Evolutionary conservation across 2,888 invertebrate species (phyloP).

Genomic region (Hirtodrosophila histrioides): DNA sequence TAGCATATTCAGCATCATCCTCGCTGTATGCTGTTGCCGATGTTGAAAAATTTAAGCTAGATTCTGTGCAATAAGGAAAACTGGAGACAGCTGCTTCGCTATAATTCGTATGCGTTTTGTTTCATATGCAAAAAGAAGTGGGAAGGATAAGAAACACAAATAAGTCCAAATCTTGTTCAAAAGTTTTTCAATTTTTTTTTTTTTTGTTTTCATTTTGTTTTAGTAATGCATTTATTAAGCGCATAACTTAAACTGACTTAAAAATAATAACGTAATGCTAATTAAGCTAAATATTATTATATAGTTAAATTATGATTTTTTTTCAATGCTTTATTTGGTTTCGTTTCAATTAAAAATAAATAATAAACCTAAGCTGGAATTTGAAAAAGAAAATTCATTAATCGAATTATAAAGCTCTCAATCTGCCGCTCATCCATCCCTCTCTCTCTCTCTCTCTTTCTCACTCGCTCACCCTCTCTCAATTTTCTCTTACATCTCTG

Average conservation of each 20-base stretch:
- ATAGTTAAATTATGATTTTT: slow-evolving; percentile 30
- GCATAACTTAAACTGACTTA: slow-evolving; percentile 70
- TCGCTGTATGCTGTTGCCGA: slow-evolving; percentile 87
- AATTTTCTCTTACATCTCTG: slow-evolving; percentile 24
- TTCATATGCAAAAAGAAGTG: slow-evolving; percentile 77
- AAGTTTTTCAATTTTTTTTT: slow-evolving; percentile 35
- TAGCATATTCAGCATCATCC: slow-evolving; percentile 90
- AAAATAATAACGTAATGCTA: slow-evolving; percentile 45
- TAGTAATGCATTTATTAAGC: slow-evolving; percentile 76
- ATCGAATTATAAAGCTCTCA: slow-evolving; percentile 28
- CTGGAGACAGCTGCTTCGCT: slow-evolving; percentile 85
- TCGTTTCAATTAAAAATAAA: slow-evolving; percentile 21
- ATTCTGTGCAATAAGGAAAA: slow-evolving; percentile 85
- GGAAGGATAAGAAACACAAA: slow-evolving; percentile 79
- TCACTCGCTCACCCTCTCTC: slow-evolving; percentile 18
- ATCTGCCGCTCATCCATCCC: slow-evolving; percentile 29
- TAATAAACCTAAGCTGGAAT: slow-evolving; percentile 55
- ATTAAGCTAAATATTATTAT: slow-evolving; percentile 52
- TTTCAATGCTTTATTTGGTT: slow-evolving; percentile 41
- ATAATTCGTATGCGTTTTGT: slow-evolving; percentile 71
- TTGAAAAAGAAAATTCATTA: slow-evolving; percentile 33
- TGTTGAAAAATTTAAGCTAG: slow-evolving; percentile 88
- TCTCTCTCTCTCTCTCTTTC: slow-evolving; percentile 19
- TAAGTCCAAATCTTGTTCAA: slow-evolving; percentile 76
- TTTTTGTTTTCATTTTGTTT: slow-evolving; percentile 54